phyloP scores from a whole-genome alignment of 1,140 invertebrate genomes.

The Diabrotica undecimpunctata region DNA sequence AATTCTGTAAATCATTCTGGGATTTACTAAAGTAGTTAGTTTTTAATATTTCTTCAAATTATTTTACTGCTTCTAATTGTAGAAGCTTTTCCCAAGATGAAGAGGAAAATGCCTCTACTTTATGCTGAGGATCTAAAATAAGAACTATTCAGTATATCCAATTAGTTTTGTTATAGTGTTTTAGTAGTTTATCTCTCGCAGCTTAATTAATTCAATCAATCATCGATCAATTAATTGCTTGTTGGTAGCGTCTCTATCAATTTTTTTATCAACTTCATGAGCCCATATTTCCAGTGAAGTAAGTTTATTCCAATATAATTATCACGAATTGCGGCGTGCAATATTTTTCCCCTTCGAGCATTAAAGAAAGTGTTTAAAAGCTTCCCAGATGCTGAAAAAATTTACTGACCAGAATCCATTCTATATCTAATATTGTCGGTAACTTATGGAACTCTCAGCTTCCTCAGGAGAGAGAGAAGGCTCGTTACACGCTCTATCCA shows the following conservation, averaged over 20 bases:
- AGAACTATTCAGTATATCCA: no score
- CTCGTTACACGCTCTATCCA: no score
- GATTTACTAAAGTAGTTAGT: neutral
- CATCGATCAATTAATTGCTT: conserved; percentile 6
- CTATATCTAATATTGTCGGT: no score
- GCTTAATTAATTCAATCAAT: no score
- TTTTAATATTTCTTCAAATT: neutral
- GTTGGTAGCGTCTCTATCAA: conserved; percentile 11
- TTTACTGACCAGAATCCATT: no score
- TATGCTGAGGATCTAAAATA: conserved; percentile 3
- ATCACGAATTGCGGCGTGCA: no score
- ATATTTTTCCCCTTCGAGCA: no score
- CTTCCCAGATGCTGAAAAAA: no score
- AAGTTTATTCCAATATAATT: no score
- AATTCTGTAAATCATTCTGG: conserved; percentile 11
- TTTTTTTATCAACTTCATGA: conserved; percentile 8
- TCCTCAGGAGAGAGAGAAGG: no score
- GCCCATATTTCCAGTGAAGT: conserved; percentile 8
- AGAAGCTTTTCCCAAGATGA: neutral
- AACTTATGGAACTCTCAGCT: no score
- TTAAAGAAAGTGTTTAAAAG: no score
- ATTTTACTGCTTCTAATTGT: neutral
- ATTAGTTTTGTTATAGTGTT: neutral
- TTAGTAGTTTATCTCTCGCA: conserved; percentile 11
- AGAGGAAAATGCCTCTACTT: conserved; percentile 5